These are phyloP conservation scores for Danio kyathit DNA, from an alignment of 2,797 vertebrate species.

Conservation along the genomic window DNA sequence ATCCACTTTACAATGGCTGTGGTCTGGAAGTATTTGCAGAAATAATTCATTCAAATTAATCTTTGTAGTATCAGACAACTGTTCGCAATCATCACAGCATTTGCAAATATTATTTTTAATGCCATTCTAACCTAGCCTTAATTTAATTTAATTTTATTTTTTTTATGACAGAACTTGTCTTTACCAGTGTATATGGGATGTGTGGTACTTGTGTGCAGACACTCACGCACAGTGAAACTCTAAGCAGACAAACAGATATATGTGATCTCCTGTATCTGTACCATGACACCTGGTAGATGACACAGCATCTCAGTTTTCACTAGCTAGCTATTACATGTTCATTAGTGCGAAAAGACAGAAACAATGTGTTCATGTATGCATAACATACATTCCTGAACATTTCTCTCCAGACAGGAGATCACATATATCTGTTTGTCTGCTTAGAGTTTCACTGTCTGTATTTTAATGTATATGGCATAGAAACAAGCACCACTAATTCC, in stretches of 20 bases:
- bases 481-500: not conserved
- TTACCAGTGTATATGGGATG: not conserved
- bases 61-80: conserved; percentile 6
- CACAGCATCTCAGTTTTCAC: conserved; percentile 72
- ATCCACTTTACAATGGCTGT: not conserved
- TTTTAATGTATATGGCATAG: not conserved
- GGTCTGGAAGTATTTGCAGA: too few relatives aligned
- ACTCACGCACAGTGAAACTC: conserved; percentile 3
- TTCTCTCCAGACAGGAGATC: conserved; percentile 34
- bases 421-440: conserved; percentile 39
- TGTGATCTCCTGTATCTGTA: conserved; percentile 46
- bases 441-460: conserved; percentile 1
- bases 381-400: not conserved
- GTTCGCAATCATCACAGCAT: not conserved
- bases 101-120: not conserved
- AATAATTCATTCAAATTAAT: not conserved
- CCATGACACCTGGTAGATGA: conserved; percentile 63
- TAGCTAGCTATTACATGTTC: conserved; percentile 68
- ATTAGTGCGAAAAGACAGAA: conserved; percentile 41
- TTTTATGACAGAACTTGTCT: not conserved
- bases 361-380: not conserved
- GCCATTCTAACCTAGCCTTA: not conserved
- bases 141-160: not conserved
- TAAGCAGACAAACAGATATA: conserved; percentile 36
- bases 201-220: not conserved